Percentiles rank a stretch among this genome's conserved stretches.
Evolutionary conservation across 2,113 vertebrate species (phyloP).

Genomic region (Bolborhynchus lineola): DNA sequence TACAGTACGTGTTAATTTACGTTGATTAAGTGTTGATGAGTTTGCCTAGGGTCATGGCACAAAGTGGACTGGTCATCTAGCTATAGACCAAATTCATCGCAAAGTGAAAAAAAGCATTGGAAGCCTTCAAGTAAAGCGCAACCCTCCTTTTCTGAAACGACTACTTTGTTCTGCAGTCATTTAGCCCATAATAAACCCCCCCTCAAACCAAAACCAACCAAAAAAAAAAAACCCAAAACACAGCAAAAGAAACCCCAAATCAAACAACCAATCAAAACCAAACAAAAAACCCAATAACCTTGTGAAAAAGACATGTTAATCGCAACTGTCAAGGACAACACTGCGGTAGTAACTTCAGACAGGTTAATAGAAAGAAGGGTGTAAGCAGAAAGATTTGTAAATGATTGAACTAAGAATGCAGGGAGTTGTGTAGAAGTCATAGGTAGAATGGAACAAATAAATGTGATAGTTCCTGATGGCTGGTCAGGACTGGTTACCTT

Average conservation of each 20-base stretch:
- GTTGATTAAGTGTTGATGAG: neutral
- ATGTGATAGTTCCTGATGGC: neutral
- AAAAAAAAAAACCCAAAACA: neutral
- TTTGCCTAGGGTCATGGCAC: neutral
- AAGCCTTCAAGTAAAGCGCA: neutral
- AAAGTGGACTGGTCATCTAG: neutral
- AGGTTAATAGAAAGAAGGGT: neutral
- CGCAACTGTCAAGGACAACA: neutral
- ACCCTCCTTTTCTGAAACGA: neutral
- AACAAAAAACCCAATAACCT: neutral
- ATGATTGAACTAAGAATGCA: neutral
- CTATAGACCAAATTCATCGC: neutral
- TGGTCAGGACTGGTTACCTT: neutral
- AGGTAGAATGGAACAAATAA: neutral
- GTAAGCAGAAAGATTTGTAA: neutral
- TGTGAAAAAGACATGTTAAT: neutral
- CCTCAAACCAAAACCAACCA: neutral
- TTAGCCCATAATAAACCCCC: neutral
- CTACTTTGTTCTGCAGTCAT: neutral
- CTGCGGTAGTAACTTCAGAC: neutral
- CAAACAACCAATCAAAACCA: neutral
- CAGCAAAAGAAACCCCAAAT: neutral
- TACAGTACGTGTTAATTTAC: neutral
- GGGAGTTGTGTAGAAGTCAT: neutral
- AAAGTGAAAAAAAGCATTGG: neutral